A percentile compares a stretch with the other conserved stretches of the same genome.
phyloP scores from a whole-genome alignment of 2,797 vertebrate genomes.

The Semaprochilodus insignis region DNA sequence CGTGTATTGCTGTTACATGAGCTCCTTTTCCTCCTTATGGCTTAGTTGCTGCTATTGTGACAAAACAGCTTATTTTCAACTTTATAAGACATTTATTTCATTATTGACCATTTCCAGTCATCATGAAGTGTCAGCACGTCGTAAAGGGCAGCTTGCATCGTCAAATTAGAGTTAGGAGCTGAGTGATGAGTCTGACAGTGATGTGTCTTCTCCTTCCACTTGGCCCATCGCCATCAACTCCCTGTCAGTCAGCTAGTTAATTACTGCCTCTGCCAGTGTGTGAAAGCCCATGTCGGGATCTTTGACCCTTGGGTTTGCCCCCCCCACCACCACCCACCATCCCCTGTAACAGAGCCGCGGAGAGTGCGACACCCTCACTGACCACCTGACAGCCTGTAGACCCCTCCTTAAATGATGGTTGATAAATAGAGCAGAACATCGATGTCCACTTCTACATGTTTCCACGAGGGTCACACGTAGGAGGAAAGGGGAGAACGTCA shows the following conservation, averaged over 20 bases:
- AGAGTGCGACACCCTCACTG: slow-evolving; percentile 59
- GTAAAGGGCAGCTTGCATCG: background rate
- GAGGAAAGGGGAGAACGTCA: slow-evolving; percentile 11
- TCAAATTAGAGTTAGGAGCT: background rate
- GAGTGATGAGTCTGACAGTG: slow-evolving; percentile 44
- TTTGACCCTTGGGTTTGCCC: slow-evolving; percentile 74
- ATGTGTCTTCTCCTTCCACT: slow-evolving; percentile 44
- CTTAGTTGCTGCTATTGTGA: too few relatives aligned
- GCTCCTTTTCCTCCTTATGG: too few relatives aligned
- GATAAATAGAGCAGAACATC: slow-evolving; percentile 28
- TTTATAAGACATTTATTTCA: too few relatives aligned
- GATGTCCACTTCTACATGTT: slow-evolving; percentile 28
- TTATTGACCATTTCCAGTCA: too few relatives aligned
- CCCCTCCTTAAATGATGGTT: background rate
- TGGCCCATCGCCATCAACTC: slow-evolving; percentile 71
- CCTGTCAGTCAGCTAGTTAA: slow-evolving; percentile 85
- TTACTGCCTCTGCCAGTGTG: slow-evolving; percentile 78
- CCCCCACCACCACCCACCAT: slow-evolving; percentile 22
- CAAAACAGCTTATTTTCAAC: too few relatives aligned
- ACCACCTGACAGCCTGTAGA: slow-evolving; percentile 68
- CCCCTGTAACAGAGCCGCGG: slow-evolving; percentile 41
- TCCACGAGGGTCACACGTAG: slow-evolving; percentile 28
- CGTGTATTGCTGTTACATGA: too few relatives aligned
- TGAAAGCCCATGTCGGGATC: slow-evolving; percentile 81
- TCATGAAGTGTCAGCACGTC: too few relatives aligned